phyloP scores from a whole-genome alignment of 2,113 vertebrate species.

The Lepisosteus osseus region DNA sequence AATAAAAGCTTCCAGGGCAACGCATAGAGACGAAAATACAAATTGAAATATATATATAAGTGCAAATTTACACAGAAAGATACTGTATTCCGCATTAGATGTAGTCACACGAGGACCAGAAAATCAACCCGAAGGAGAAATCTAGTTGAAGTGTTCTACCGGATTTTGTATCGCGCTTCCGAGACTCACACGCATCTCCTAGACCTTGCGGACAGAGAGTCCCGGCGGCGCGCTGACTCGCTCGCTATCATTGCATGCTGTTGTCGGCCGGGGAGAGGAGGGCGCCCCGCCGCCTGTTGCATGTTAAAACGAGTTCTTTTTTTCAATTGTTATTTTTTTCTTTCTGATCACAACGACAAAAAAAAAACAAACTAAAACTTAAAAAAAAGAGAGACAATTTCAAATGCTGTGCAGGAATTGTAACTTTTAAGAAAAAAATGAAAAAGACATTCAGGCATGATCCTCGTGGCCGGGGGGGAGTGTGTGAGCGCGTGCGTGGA shows the following conservation, averaged over 20 bases:
- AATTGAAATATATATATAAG: slow-evolving; percentile 28
- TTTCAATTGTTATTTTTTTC: slow-evolving; percentile 29
- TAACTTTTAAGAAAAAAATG: slow-evolving; percentile 28
- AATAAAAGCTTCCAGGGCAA: slow-evolving; percentile 45
- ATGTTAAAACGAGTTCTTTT: slow-evolving; percentile 47
- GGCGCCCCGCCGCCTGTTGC: slow-evolving; percentile 51
- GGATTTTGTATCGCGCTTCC: slow-evolving; percentile 72
- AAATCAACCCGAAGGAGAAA: not conserved
- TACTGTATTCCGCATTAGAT: slow-evolving; percentile 46
- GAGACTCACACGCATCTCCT: slow-evolving; percentile 63
- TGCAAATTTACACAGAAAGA: slow-evolving; percentile 21
- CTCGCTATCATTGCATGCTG: slow-evolving; percentile 43
- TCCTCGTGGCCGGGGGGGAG: slow-evolving; percentile 39
- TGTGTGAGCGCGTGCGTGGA: slow-evolving; percentile 21
- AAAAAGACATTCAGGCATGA: slow-evolving; percentile 59
- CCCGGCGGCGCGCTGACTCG: slow-evolving; percentile 21
- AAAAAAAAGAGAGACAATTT: slow-evolving; percentile 25
- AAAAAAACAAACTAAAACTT: slow-evolving; percentile 30
- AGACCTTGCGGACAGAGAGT: slow-evolving; percentile 25
- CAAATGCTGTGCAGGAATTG: slow-evolving; percentile 27
- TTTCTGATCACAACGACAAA: slow-evolving; percentile 32
- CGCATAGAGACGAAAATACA: slow-evolving; percentile 32
- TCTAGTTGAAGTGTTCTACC: slow-evolving; percentile 51
- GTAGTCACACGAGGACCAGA: slow-evolving; percentile 14
- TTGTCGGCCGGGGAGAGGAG: slow-evolving; percentile 36